These are phyloP conservation scores for Cynodonichthys magdalenae DNA, from an alignment of 2,797 vertebrate species.

Conservation along the genomic window DNA sequence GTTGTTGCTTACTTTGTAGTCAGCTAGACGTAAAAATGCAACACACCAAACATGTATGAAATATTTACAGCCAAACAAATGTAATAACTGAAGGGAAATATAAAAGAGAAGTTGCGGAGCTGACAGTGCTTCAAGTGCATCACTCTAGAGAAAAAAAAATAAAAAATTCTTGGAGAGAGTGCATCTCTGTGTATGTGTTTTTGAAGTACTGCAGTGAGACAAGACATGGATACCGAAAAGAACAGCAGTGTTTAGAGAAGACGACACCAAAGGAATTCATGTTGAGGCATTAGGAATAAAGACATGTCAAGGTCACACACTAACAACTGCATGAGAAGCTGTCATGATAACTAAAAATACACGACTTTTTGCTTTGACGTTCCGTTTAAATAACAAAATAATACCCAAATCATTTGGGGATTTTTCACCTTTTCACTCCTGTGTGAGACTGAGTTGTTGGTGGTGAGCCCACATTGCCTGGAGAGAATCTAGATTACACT, in stretches of 20 bases:
- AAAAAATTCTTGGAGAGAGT: slow-evolving; percentile 21
- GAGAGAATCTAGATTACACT: slow-evolving; percentile 20
- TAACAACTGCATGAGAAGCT: not conserved
- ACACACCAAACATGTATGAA: slow-evolving; percentile 42
- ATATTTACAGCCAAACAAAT: slow-evolving; percentile 50
- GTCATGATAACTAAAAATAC: slow-evolving; percentile 6
- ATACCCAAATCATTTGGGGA: not conserved
- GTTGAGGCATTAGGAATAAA: slow-evolving; percentile 25
- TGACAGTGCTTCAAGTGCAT: slow-evolving; percentile 26
- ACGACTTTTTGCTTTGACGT: not conserved
- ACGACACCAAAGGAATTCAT: slow-evolving; percentile 33
- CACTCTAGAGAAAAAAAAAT: not conserved
- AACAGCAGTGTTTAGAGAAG: slow-evolving; percentile 35
- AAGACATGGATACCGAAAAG: slow-evolving; percentile 43
- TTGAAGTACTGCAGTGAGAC: slow-evolving; percentile 56
- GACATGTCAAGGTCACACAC: slow-evolving; percentile 44
- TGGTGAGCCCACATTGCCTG: not conserved
- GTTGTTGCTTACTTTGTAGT: slow-evolving; percentile 39
- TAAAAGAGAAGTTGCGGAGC: slow-evolving; percentile 13
- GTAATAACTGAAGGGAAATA: slow-evolving; percentile 40
- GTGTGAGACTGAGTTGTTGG: slow-evolving; percentile 8
- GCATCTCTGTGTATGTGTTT: slow-evolving; percentile 33
- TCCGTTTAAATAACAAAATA: not conserved
- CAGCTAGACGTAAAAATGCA: slow-evolving; percentile 33
- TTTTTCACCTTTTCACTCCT: not conserved